Conservation (phyloP, 2,888 invertebrate genomes). For the Watsonalla binaria region DNA sequence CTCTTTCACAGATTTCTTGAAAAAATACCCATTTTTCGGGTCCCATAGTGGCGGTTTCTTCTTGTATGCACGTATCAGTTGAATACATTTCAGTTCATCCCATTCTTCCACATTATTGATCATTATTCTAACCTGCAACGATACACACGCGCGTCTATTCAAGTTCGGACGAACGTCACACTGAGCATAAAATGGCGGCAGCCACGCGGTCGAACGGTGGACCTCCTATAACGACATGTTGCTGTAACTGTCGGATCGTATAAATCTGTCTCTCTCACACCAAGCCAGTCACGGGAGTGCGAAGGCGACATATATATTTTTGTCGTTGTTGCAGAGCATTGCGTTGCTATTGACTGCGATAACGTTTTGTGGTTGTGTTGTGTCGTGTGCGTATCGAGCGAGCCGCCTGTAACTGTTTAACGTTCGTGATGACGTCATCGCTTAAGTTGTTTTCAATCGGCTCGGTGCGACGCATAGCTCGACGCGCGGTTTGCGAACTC, state of each 20-base stretch:
- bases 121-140: conserved; percentile 15
- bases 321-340: conserved; percentile 3
- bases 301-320: neutral
- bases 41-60: conserved; percentile 38
- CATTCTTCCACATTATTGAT: conserved; percentile 25
- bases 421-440: neutral
- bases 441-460: neutral
- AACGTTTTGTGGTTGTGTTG: conserved; percentile 19
- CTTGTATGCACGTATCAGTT: conserved; percentile 38
- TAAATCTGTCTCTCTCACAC: neutral
- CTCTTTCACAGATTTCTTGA: conserved; percentile 30
- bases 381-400: conserved; percentile 7
- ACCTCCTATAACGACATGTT: conserved; percentile 14
- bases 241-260: conserved; percentile 18
- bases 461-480: neutral
- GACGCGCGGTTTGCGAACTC: neutral
- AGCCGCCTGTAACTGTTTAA: too few species aligned
- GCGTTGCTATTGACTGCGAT: conserved; percentile 11
- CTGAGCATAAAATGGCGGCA: conserved; percentile 38
- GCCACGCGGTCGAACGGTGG: conserved; percentile 4
- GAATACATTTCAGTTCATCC: conserved; percentile 35
- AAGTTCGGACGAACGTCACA: conserved; percentile 38
- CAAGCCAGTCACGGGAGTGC: neutral
- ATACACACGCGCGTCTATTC: conserved; percentile 22
- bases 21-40: conserved; percentile 25